Conservation (phyloP, 1,140 invertebrate species). For the Sipha flava region DNA sequence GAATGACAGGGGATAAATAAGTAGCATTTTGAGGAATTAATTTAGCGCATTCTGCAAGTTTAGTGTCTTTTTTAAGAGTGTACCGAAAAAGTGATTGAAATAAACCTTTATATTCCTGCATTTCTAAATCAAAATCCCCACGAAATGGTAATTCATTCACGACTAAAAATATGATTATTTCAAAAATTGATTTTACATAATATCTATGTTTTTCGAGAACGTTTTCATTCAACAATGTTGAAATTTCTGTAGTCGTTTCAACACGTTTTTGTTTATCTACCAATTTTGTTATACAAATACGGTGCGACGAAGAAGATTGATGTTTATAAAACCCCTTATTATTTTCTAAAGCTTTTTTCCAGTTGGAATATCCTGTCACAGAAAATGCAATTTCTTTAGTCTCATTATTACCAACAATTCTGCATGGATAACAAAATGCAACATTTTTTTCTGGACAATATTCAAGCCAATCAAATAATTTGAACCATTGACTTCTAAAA, state of each 20-base stretch:
- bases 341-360: neutral
- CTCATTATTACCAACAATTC: neutral
- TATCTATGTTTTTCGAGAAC: too few species aligned
- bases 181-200: neutral
- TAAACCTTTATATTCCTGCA: neutral
- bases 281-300: too few species aligned
- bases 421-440: neutral
- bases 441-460: neutral
- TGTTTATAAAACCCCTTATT: neutral
- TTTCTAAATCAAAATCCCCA: neutral
- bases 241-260: neutral
- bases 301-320: neutral
- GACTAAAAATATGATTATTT: neutral
- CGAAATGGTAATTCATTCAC: neutral
- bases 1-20: neutral
- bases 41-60: neutral
- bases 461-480: neutral
- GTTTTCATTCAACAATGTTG: too few species aligned
- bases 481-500: neutral
- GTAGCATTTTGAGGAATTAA: neutral
- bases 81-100: neutral
- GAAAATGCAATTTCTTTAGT: neutral
- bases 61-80: neutral
- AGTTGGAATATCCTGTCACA: neutral
- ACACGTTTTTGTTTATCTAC: neutral